phyloP scores from a whole-genome alignment of 2,113 vertebrate genomes.

The Fregetta grallaria region DNA sequence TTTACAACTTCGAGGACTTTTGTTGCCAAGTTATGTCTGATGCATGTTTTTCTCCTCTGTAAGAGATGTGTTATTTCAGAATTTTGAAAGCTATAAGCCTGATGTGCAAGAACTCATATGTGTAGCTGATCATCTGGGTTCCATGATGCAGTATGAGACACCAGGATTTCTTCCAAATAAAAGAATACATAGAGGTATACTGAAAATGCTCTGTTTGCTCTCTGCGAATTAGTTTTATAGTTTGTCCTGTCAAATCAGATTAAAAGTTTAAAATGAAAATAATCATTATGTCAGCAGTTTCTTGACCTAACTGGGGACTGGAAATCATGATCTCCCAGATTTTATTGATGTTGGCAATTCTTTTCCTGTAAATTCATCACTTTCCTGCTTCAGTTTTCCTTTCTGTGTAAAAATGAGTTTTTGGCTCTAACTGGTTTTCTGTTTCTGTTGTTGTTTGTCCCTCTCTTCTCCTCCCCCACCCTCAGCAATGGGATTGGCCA shows the following conservation, averaged over 20 bases:
- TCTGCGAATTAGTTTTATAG: background rate
- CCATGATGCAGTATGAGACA: constrained; percentile 95
- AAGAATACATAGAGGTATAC: constrained; percentile 93
- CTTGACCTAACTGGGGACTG: background rate
- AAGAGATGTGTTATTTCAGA: constrained; percentile 94
- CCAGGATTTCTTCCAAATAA: constrained; percentile 94
- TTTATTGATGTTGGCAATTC: background rate
- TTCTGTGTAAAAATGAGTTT: background rate
- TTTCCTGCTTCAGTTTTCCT: background rate
- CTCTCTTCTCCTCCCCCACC: background rate
- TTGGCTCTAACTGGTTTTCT: background rate
- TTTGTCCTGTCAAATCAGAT: background rate
- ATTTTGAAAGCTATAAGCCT: constrained; percentile 89
- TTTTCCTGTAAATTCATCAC: background rate
- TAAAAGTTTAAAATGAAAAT: background rate
- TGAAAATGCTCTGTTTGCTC: background rate
- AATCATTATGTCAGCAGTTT: background rate
- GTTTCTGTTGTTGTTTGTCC: background rate
- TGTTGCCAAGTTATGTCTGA: constrained; percentile 9
- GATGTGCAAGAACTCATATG: constrained; percentile 93
- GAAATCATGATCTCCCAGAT: background rate
- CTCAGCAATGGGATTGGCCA: constrained; percentile 94
- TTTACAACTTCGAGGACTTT: background rate
- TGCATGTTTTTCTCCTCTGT: constrained; percentile 9
- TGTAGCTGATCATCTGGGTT: constrained; percentile 91